Base-by-base conservation (phyloP, 2,797 vertebrate genomes). In the Spinus pinus region DNA sequence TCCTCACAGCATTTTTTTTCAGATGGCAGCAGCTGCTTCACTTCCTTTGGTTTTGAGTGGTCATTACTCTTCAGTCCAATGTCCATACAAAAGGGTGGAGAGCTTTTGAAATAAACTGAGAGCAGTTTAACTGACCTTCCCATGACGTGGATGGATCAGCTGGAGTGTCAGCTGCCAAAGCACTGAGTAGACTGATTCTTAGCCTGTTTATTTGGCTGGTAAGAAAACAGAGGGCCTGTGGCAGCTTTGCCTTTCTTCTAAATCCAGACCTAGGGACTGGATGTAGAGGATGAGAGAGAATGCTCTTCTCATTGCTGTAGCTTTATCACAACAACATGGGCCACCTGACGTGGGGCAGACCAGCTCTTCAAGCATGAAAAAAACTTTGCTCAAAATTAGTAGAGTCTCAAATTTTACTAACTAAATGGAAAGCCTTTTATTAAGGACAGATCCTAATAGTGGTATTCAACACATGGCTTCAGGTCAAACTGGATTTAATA, bases 401-500 rank as follows among this genome's bases (percentile, higher is more conserved):
- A 42, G 35, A 61, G 6, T 61, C 54, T 81, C 14, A 41, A 35
- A 86, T 61, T 84, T 57, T 70, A 53, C 57, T 33, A 72, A 72
- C 22, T 31, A 64, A 81, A 35, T 54, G 18, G 25, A 85, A 81
- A 83, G 33, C 21, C 33, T 78, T 78, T 81, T 50, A 49, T 87
- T 80, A 87, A 77, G 72, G 31, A 53, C 10, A 70, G 46, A 87
- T 82, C 49, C 51, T 85, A 62, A 81, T 78, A 62, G 72, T 28
- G 31, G 24, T 80, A 64, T 92, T 91, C 56, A 39, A 82, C 35
- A 15, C 35, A n/a, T n/a, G 33, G 49, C 41, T 86, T 35, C 44
- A 51, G 87, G 79, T 93, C 75, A 93, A 58, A 57, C 33, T 88
- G 17, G 37, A 37, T 94, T 91, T 91, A 70, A 61, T 82, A 41